Conservation (phyloP, 2,888 invertebrate species). For the Hypomecis punctinalis region DNA sequence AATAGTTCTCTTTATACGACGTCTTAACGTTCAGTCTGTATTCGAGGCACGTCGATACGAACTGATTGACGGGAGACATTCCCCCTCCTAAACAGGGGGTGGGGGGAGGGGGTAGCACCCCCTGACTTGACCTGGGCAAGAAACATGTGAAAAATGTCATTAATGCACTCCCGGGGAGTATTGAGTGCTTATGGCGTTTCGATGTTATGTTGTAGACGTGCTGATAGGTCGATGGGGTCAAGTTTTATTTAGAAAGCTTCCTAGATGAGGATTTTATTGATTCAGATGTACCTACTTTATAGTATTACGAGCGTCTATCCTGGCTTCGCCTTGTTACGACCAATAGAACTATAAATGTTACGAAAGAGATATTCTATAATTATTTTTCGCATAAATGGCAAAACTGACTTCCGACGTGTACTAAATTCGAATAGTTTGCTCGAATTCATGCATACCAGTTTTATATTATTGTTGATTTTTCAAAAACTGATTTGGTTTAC, state of each 20-base stretch:
- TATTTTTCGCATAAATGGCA: too few species aligned
- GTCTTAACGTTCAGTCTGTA: conserved; percentile 65
- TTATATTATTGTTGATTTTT: too few species aligned
- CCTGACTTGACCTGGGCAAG: conserved; percentile 75
- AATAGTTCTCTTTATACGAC: conserved; percentile 62
- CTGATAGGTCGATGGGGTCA: conserved; percentile 38
- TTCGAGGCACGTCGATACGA: conserved; percentile 79
- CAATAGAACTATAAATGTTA: too few species aligned
- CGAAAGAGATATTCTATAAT: too few species aligned
- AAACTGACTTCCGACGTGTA: too few species aligned
- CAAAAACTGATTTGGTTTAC: too few species aligned
- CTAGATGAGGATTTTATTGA: not conserved
- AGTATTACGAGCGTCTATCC: too few species aligned
- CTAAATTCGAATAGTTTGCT: too few species aligned
- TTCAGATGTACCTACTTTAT: not conserved
- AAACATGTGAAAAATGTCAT: conserved; percentile 84
- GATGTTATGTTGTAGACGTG: conserved; percentile 28
- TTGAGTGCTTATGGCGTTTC: conserved; percentile 41
- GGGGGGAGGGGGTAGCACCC: conserved; percentile 9
- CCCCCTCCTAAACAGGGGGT: conserved; percentile 31
- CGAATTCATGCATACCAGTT: too few species aligned
- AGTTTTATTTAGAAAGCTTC: conserved; percentile 13
- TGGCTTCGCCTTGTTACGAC: too few species aligned
- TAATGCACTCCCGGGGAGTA: conserved; percentile 74
- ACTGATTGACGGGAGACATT: conserved; percentile 83